These are phyloP conservation scores for Taeniopygia guttata DNA, from an alignment of 2,797 vertebrate species.

Conservation along the genomic window DNA sequence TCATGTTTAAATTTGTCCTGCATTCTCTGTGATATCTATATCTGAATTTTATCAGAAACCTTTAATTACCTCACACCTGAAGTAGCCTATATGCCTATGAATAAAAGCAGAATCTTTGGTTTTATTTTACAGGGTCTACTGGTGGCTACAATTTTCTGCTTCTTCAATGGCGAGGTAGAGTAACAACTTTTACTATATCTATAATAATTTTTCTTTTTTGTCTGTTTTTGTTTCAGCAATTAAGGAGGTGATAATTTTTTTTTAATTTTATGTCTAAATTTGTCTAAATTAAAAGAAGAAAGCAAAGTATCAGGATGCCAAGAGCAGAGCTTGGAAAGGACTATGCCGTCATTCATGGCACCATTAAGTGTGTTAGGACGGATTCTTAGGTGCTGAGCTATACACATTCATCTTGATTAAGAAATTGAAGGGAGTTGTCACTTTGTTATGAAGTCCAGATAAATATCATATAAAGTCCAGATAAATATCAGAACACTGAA, in stretches of 20 bases:
- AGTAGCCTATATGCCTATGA: background rate
- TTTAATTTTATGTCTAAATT: background rate
- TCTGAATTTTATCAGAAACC: background rate
- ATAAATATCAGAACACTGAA: background rate
- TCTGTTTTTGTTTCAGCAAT: background rate
- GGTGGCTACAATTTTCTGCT: constrained; percentile 98
- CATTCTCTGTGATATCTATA: background rate
- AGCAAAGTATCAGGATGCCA: background rate
- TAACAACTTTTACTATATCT: background rate
- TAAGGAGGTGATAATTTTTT: background rate
- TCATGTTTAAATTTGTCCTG: background rate
- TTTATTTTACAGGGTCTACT: constrained; percentile 85
- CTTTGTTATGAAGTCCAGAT: background rate
- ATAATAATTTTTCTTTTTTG: background rate
- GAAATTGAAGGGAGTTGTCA: background rate
- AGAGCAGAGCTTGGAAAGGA: background rate
- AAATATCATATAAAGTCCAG: background rate
- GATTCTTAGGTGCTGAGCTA: background rate
- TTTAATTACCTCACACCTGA: background rate
- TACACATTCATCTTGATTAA: background rate
- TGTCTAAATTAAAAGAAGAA: background rate
- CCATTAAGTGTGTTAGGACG: background rate
- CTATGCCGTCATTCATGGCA: background rate
- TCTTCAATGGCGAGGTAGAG: constrained; percentile 96
- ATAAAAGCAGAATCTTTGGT: background rate